phyloP scores from a whole-genome alignment of 1,140 invertebrate species.

The Calephelis virginiensis region DNA sequence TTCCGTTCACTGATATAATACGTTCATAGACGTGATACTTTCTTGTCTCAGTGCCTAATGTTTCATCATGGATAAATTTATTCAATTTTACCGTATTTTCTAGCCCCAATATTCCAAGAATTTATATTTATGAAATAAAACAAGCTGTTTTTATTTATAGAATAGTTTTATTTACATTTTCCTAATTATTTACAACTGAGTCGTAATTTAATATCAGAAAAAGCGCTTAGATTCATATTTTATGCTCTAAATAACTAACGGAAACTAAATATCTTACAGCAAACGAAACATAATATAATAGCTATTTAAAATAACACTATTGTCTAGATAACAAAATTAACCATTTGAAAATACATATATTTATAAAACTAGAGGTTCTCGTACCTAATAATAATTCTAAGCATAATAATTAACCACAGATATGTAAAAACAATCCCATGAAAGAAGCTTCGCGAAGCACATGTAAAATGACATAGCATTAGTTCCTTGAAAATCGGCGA shows the following conservation, averaged over 20 bases:
- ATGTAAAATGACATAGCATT: neutral
- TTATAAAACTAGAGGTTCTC: slow-evolving; percentile 20
- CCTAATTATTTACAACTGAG: slow-evolving; percentile 57
- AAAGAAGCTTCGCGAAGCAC: neutral
- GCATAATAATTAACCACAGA: slow-evolving; percentile 51
- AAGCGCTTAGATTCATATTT: slow-evolving; percentile 42
- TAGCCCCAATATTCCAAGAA: slow-evolving; percentile 25
- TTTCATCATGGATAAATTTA: too few relatives aligned
- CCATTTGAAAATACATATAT: slow-evolving; percentile 37
- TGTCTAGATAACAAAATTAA: slow-evolving; percentile 50
- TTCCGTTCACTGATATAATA: too few relatives aligned
- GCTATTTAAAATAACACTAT: slow-evolving; percentile 24
- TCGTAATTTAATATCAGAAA: slow-evolving; percentile 41
- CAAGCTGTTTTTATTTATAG: slow-evolving; percentile 53
- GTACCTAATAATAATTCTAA: slow-evolving; percentile 30
- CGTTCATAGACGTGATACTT: too few relatives aligned
- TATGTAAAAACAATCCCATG: slow-evolving; percentile 42
- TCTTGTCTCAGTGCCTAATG: too few relatives aligned
- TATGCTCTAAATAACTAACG: slow-evolving; percentile 40
- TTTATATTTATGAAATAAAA: slow-evolving; percentile 49
- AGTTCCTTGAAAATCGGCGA: neutral
- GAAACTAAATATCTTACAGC: slow-evolving; percentile 40
- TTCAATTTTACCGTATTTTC: slow-evolving; percentile 15
- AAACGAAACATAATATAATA: slow-evolving; percentile 46
- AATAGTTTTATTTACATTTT: slow-evolving; percentile 74